Conservation (phyloP, 2,113 vertebrate genomes). For the Saguinus imperator region DNA sequence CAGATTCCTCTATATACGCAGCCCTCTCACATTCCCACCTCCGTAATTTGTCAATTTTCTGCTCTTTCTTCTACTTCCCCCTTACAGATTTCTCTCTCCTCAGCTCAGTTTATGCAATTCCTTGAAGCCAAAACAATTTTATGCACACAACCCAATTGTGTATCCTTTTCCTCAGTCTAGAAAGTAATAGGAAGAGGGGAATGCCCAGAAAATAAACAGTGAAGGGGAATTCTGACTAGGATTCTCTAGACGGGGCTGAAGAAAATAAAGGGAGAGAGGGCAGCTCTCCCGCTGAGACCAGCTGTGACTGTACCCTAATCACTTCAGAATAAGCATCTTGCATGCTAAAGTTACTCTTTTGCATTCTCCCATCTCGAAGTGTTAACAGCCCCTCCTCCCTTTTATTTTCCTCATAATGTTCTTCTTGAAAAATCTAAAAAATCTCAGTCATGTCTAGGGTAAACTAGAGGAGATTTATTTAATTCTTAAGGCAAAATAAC, state of each 20-base stretch:
- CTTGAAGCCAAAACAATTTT: not conserved
- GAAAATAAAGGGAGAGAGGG: not conserved
- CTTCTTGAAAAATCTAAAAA: constrained; percentile 15
- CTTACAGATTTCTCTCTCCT: not conserved
- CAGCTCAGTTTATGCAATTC: not conserved
- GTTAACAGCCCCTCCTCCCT: not conserved
- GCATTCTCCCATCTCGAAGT: not conserved
- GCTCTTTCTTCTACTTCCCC: not conserved
- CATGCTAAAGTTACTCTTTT: not conserved
- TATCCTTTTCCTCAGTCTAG: not conserved
- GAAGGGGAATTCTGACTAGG: not conserved
- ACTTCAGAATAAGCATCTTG: not conserved
- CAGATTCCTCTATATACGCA: not conserved
- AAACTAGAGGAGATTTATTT: constrained; percentile 46
- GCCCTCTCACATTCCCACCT: not conserved
- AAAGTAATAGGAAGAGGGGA: not conserved
- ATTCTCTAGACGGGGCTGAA: not conserved
- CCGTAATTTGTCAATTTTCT: not conserved
- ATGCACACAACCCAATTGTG: not conserved
- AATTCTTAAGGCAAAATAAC: constrained; percentile 8
- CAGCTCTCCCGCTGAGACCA: not conserved
- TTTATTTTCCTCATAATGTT: constrained; percentile 39
- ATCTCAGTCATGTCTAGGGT: constrained; percentile 2
- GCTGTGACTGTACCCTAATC: not conserved
- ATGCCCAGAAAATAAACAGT: not conserved